These are phyloP conservation scores for Mallotus villosus DNA, from an alignment of 2,797 vertebrate species.

Conservation along the genomic window DNA sequence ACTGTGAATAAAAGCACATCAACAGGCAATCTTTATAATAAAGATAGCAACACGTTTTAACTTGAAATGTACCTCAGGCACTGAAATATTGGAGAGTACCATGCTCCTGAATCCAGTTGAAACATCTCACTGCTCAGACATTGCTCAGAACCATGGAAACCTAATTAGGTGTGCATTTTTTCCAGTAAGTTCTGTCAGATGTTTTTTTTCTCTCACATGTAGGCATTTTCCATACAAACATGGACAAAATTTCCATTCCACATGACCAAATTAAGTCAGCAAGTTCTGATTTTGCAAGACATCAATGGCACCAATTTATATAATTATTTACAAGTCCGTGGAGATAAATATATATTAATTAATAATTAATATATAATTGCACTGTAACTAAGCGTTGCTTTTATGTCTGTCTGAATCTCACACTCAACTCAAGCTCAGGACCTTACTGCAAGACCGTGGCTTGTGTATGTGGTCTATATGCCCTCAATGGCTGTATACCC, in stretches of 20 bases:
- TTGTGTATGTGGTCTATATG: too few relatives aligned
- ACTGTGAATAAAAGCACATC: too few relatives aligned
- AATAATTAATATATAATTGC: too few relatives aligned
- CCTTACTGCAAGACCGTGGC: neutral
- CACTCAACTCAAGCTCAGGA: too few relatives aligned
- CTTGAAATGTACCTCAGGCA: neutral
- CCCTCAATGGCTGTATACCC: too few relatives aligned
- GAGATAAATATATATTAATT: too few relatives aligned
- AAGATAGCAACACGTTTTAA: neutral
- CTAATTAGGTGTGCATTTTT: neutral
- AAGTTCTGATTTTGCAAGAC: neutral
- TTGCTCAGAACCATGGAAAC: neutral
- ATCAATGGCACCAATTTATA: neutral
- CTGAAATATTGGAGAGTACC: neutral
- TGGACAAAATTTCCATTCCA: too few relatives aligned
- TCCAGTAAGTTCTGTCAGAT: neutral
- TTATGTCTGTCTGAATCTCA: too few relatives aligned
- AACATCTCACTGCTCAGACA: neutral
- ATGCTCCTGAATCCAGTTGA: neutral
- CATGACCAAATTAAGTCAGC: neutral
- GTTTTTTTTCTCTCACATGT: too few relatives aligned
- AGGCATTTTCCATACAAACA: too few relatives aligned
- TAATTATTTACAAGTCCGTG: neutral
- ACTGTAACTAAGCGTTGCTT: too few relatives aligned
- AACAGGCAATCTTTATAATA: neutral